Evolutionary conservation across 2,113 vertebrate genomes (phyloP).

Genomic region (Campylomormyrus tamandua): DNA sequence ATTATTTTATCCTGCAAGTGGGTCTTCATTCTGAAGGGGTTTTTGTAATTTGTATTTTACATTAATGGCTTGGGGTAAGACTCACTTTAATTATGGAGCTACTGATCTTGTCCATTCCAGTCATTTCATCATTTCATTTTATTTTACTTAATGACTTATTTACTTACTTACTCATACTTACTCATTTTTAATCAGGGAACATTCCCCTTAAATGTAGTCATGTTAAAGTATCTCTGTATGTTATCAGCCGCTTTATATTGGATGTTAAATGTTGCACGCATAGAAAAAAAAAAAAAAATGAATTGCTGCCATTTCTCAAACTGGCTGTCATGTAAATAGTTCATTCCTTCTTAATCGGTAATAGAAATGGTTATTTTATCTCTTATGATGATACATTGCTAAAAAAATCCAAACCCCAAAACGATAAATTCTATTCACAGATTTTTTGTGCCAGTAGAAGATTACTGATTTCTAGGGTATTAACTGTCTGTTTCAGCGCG

Average conservation of each 20-base stretch:
- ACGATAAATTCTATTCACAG: not conserved
- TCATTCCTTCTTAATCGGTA: not conserved
- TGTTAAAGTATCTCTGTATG: not conserved
- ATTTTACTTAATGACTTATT: not conserved
- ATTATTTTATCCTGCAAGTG: not conserved
- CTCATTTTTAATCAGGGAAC: not conserved
- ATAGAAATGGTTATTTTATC: not conserved
- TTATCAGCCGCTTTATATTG: not conserved
- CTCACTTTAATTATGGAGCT: not conserved
- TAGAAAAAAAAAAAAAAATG: not conserved
- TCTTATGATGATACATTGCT: not conserved
- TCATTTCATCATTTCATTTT: not conserved
- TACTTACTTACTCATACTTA: not conserved
- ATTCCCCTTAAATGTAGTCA: not conserved
- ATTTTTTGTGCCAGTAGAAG: slow-evolving; percentile 7
- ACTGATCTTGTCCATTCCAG: not conserved
- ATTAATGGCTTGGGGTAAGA: not conserved
- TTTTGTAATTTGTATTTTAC: not conserved
- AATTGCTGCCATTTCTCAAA: not conserved
- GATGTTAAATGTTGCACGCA: not conserved
- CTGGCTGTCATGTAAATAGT: not conserved
- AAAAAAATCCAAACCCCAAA: not conserved
- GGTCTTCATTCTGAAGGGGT: not conserved
- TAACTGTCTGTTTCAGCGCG: slow-evolving; percentile 59
- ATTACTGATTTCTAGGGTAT: slow-evolving; percentile 47